Percentiles rank a stretch among this genome's conserved stretches.
Evolutionary conservation across 2,888 invertebrate genomes (phyloP).

Genomic region (Cephus rjabovi): DNA sequence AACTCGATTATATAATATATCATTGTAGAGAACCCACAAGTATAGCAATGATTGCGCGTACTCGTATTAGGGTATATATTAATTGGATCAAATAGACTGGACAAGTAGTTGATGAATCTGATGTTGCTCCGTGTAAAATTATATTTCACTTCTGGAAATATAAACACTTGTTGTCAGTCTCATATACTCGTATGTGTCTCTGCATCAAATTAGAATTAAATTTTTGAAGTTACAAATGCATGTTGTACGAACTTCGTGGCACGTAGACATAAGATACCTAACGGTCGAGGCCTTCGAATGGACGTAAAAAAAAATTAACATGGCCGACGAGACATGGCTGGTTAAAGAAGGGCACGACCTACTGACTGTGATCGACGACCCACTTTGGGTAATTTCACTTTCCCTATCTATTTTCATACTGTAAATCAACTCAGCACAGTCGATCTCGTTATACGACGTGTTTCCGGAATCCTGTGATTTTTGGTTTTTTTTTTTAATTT

Average conservation of each 20-base stretch:
- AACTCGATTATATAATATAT: neutral
- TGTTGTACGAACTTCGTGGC: neutral
- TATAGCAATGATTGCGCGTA: neutral
- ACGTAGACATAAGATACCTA: neutral
- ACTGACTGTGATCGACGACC: slow-evolving; percentile 26
- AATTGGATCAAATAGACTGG: too few species aligned
- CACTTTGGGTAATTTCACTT: slow-evolving; percentile 28
- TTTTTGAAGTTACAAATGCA: neutral
- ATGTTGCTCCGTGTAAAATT: neutral
- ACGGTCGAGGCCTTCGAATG: neutral
- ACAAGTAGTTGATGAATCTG: too few species aligned
- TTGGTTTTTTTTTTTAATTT: rapidly evolving
- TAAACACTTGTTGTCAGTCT: neutral
- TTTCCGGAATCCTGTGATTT: neutral
- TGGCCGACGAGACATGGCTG: neutral
- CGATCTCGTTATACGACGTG: neutral
- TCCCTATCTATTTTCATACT: slow-evolving; percentile 14
- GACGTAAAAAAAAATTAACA: neutral
- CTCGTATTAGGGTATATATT: neutral
- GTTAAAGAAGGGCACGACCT: slow-evolving; percentile 21
- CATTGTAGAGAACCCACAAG: neutral
- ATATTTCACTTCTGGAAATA: neutral
- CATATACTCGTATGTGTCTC: neutral
- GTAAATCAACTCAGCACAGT: neutral
- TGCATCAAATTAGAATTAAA: neutral